Base-by-base conservation (phyloP, 2,113 vertebrate species). In the Acrocephalus arundinaceus region DNA sequence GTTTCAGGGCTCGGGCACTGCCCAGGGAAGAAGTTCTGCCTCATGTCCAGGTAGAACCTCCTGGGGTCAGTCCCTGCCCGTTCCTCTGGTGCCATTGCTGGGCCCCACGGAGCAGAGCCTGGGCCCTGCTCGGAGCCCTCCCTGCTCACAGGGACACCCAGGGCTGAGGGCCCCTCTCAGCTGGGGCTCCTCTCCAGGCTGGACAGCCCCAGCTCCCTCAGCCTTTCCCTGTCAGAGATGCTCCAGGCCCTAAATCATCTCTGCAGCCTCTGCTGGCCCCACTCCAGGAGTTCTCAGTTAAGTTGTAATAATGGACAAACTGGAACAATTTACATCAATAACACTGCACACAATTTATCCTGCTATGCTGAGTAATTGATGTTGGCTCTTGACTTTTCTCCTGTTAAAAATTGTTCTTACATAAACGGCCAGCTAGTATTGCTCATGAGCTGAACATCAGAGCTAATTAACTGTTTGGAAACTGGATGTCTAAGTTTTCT, bases 1-100 rank as follows among this genome's bases (percentile, higher is more conserved):
- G 14, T 55, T 43, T 68, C 59, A 55, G 23, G 0, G 2, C 58
- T 65, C 0, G 1, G 39, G 0, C 68, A 23, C 28, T 74, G 51
- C 41, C 1, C n/a, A 48, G 49, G 28, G 1, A 0, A 74, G 41
- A 85, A 85, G 59, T 39, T 55, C 23, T 74, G n/a, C 28, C 41
- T 39, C 70, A 0, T 65, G 48, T 1, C 9, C 35, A 35, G 7
- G 14, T 2, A 58, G 41, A 65, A 28, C 6, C 6, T 13, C 14
- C 68, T 39, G 81, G 48, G 10, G 1, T 71, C 79, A 51, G 55
- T 30, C 30, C 45, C 79, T 71, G 55, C 30, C 35, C 6, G 6
- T 39, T 16, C 13, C 52, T 57, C 52, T 48, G 63, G 17, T 25
- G 41, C 77, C 70, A 73, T 33, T 14, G 30, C 70, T 55, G 70